Evolutionary conservation across 1,140 invertebrate genomes (phyloP).

Genomic region (Orius laevigatus): DNA sequence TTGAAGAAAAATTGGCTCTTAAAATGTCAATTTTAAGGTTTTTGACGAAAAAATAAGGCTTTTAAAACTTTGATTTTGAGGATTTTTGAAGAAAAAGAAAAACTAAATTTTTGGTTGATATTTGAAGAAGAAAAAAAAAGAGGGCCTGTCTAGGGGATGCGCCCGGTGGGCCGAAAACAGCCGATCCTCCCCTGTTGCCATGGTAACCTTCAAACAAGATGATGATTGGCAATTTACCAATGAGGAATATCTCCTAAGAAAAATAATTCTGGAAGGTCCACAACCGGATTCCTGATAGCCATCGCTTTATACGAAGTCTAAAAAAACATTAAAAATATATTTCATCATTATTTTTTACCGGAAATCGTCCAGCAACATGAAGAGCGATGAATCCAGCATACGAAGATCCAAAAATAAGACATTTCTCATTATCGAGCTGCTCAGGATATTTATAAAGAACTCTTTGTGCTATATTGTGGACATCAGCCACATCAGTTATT

Average conservation of each 20-base stretch:
- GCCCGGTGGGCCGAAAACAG: too few relatives aligned
- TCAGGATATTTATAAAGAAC: slow-evolving; percentile 31
- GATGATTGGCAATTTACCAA: too few relatives aligned
- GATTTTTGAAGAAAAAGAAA: too few relatives aligned
- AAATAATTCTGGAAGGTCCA: slow-evolving; percentile 49
- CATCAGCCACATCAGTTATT: slow-evolving; percentile 63
- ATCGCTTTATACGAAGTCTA: slow-evolving; percentile 51
- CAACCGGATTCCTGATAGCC: slow-evolving; percentile 62
- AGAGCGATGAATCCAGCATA: slow-evolving; percentile 81
- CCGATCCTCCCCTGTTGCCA: too few relatives aligned
- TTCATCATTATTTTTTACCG: slow-evolving; percentile 51
- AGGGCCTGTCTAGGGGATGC: too few relatives aligned
- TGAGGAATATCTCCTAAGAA: slow-evolving; percentile 67
- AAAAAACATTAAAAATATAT: slow-evolving; percentile 19
- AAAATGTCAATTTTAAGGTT: too few relatives aligned
- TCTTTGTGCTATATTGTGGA: slow-evolving; percentile 41
- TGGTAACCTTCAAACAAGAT: too few relatives aligned
- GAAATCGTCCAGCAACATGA: slow-evolving; percentile 70
- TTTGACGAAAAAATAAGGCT: too few relatives aligned
- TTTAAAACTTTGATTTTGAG: too few relatives aligned
- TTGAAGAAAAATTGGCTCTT: too few relatives aligned
- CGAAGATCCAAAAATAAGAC: slow-evolving; percentile 59
- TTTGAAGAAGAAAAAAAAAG: too few relatives aligned
- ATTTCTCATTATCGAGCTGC: slow-evolving; percentile 34
- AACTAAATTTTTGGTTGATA: too few relatives aligned